These are phyloP conservation scores for Hyphantria cunea DNA, from an alignment of 1,140 invertebrate species.

Conservation along the genomic window DNA sequence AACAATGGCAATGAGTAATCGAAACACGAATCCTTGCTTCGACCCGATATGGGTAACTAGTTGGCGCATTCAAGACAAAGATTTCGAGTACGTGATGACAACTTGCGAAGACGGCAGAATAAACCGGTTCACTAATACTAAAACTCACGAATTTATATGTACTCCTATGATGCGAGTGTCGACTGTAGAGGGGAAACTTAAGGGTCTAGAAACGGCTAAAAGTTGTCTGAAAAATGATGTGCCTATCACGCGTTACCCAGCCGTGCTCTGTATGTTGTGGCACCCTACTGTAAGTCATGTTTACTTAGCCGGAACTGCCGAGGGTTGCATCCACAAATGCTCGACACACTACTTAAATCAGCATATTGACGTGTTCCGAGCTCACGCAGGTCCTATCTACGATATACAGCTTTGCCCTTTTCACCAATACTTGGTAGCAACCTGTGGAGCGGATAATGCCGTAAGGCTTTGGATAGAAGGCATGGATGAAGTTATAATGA, in stretches of 20 bases:
- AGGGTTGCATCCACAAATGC: conserved; percentile 91
- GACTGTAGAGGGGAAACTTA: conserved; percentile 84
- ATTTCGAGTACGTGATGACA: conserved; percentile 79
- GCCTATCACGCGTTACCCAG: conserved; percentile 82
- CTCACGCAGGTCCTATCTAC: conserved; percentile 91
- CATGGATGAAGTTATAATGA: conserved; percentile 85
- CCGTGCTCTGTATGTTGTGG: conserved; percentile 84
- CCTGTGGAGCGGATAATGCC: conserved; percentile 92
- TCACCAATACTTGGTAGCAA: conserved; percentile 88
- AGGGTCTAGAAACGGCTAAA: conserved; percentile 80
- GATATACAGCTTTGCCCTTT: conserved; percentile 90
- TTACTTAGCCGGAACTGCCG: conserved; percentile 91
- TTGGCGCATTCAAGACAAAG: conserved; percentile 79
- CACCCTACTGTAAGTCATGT: conserved; percentile 85
- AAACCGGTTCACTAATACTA: conserved; percentile 80
- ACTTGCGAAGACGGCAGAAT: conserved; percentile 83
- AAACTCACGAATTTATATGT: conserved; percentile 81
- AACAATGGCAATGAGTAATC: conserved; percentile 81
- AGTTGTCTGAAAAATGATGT: conserved; percentile 77
- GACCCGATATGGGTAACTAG: conserved; percentile 86
- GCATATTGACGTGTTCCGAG: conserved; percentile 87
- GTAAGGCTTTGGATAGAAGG: conserved; percentile 89
- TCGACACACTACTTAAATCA: conserved; percentile 85
- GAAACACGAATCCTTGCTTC: conserved; percentile 82
- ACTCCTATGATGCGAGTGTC: conserved; percentile 84